phyloP scores from a whole-genome alignment of 2,888 invertebrate species.

The Caenorhabditis sp. region DNA sequence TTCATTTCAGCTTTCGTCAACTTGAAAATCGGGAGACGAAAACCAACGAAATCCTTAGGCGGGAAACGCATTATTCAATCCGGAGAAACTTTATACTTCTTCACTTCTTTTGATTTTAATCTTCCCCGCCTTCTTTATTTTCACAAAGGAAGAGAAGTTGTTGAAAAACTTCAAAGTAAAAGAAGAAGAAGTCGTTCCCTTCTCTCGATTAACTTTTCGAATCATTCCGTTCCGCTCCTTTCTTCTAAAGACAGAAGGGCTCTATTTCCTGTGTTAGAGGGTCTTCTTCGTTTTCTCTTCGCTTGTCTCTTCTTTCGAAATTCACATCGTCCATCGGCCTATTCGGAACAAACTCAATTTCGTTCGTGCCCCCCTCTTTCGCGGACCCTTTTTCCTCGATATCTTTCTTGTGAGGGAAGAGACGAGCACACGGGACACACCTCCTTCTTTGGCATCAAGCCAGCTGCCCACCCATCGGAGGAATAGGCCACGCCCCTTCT shows the following conservation, averaged over 20 bases:
- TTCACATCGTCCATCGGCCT: slow-evolving; percentile 29
- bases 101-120: slow-evolving; percentile 29
- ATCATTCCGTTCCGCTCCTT: slow-evolving; percentile 36
- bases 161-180: slow-evolving; percentile 16
- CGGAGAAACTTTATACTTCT: slow-evolving; percentile 13
- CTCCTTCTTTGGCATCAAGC: slow-evolving; percentile 64
- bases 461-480: slow-evolving; percentile 55
- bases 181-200: slow-evolving; percentile 6
- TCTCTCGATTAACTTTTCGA: slow-evolving; percentile 56
- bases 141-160: slow-evolving; percentile 24
- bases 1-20: background rate
- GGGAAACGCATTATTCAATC: slow-evolving; percentile 22
- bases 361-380: slow-evolving; percentile 28
- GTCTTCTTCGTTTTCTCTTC: slow-evolving; percentile 24
- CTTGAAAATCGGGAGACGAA: too few species aligned
- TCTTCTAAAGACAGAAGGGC: slow-evolving; percentile 32
- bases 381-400: slow-evolving; percentile 29
- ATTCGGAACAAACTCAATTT: slow-evolving; percentile 64
- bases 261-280: slow-evolving; percentile 50
- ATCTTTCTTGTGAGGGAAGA: slow-evolving; percentile 23
- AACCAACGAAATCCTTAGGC: slow-evolving; percentile 1
- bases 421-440: slow-evolving; percentile 42
- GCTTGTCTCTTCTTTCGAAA: slow-evolving; percentile 30
- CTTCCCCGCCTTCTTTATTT: slow-evolving; percentile 5
- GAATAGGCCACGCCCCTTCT: slow-evolving; percentile 51